A percentile compares a stretch with the other conserved stretches of the same genome.
These are phyloP conservation scores for Halcyon leucocephala DNA, from an alignment of 2,797 vertebrate species.

Conservation along the genomic window DNA sequence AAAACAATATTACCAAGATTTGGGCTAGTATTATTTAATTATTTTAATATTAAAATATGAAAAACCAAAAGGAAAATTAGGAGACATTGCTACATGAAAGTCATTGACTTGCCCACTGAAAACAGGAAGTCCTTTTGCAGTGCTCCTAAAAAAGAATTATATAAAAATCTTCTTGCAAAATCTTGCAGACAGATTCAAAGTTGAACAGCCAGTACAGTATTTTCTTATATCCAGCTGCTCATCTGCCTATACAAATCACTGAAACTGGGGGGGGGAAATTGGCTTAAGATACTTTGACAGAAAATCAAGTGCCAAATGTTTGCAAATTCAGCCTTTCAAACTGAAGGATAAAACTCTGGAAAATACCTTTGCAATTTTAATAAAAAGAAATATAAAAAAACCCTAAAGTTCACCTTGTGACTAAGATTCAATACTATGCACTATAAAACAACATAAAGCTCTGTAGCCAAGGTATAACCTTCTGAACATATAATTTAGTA, in stretches of 20 bases:
- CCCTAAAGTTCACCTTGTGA: not conserved
- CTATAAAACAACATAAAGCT: not conserved
- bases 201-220: not conserved
- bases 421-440: not conserved
- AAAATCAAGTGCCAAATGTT: not conserved
- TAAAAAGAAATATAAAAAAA: not conserved
- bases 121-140: not conserved
- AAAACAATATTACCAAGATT: not conserved
- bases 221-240: not conserved
- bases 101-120: not conserved
- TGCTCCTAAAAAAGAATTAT: not conserved
- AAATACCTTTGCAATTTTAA: not conserved
- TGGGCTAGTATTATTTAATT: not conserved
- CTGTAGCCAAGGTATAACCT: not conserved
- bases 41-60: not conserved
- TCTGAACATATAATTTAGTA: not conserved
- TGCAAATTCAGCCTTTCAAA: not conserved
- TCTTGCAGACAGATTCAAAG: not conserved
- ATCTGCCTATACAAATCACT: not conserved
- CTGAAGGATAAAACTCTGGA: not conserved
- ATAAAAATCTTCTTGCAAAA: not conserved
- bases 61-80: not conserved
- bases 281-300: not conserved
- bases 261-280: not conserved
- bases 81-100: not conserved